These are phyloP conservation scores for Phalloptychus januarius DNA, from an alignment of 2,797 vertebrate species.

Conservation along the genomic window DNA sequence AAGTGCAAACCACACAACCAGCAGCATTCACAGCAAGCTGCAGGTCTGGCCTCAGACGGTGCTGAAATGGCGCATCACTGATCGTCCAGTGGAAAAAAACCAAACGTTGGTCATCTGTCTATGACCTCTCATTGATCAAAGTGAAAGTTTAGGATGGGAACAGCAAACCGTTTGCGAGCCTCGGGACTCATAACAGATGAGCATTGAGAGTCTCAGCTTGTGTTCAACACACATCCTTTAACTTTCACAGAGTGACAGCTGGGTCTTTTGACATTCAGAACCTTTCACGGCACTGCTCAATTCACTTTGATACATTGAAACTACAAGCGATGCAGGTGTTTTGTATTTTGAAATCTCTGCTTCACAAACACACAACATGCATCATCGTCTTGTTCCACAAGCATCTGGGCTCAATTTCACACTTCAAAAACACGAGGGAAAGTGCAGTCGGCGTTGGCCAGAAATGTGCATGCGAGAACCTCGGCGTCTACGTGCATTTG, in stretches of 20 bases:
- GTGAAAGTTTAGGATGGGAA: conserved; percentile 42
- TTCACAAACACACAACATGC: conserved; percentile 14
- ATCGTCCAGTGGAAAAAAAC: conserved; percentile 55
- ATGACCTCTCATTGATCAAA: conserved; percentile 39
- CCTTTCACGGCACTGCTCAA: conserved; percentile 22
- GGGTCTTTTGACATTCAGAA: conserved; percentile 11
- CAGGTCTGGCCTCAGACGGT: no score
- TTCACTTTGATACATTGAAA: conserved; percentile 35
- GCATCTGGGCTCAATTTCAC: conserved; percentile 82
- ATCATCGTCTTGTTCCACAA: conserved; percentile 65
- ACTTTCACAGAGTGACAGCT: neutral
- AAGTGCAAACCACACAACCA: no score
- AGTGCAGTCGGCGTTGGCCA: conserved; percentile 53
- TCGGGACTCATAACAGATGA: neutral
- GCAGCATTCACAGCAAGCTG: no score
- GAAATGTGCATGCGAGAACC: conserved; percentile 25
- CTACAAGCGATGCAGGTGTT: conserved; percentile 40
- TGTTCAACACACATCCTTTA: neutral
- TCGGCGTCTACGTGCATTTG: neutral
- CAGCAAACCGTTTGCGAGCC: neutral
- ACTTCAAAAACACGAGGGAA: conserved; percentile 67
- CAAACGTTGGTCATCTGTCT: conserved; percentile 27
- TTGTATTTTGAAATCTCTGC: conserved; percentile 31
- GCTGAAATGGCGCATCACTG: neutral
- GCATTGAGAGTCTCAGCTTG: neutral